These are phyloP conservation scores for Caenorhabditis drosophilae DNA, from an alignment of 2,888 invertebrate genomes.

Conservation along the genomic window DNA sequence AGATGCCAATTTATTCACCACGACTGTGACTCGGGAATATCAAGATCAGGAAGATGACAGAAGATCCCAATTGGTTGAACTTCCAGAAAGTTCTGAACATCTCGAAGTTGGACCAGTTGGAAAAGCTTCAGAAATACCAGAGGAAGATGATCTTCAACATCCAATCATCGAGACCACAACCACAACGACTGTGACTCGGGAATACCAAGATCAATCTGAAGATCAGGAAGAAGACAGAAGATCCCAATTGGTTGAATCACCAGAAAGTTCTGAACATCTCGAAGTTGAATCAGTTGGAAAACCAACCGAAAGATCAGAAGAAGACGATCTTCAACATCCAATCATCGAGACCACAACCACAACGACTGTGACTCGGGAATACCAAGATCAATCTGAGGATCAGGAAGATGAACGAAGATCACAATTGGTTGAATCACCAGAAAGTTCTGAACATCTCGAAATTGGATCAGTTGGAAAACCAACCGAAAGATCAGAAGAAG, in stretches of 20 bases:
- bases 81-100: not conserved
- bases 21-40: conserved; percentile 17
- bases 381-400: conserved; percentile 12
- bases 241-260: conserved; percentile 8
- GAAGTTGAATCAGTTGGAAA: conserved; percentile 3
- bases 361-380: conserved; percentile 27
- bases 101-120: not conserved
- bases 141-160: too few species aligned
- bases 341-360: conserved; percentile 24
- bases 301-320: conserved; percentile 1
- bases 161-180: conserved; percentile 7
- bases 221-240: not conserved
- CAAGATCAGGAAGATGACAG: too few species aligned
- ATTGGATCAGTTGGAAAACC: conserved; percentile 5
- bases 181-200: not conserved
- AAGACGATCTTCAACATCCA: conserved; percentile 8
- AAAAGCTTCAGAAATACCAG: not conserved
- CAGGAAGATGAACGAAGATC: conserved; percentile 1
- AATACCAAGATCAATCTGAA: not conserved
- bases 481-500: not conserved
- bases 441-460: conserved; percentile 13
- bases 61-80: too few species aligned
- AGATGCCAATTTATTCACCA: conserved; percentile 8
- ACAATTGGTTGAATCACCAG: conserved; percentile 10
- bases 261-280: not conserved